Evolutionary conservation across 2,888 invertebrate genomes (phyloP).

Genomic region (Brachylomia viminalis): DNA sequence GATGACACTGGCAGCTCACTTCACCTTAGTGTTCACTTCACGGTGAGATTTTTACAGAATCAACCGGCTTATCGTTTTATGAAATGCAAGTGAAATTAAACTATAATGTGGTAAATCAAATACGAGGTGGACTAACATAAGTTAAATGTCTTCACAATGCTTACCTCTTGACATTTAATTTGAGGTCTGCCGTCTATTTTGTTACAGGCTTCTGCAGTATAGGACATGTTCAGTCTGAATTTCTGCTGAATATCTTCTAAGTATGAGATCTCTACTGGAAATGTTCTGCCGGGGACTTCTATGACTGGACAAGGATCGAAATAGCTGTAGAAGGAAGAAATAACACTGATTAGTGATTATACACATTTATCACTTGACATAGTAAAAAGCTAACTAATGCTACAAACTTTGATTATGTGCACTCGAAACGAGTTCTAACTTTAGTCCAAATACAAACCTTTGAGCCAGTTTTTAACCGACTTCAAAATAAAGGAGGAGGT

Average conservation of each 20-base stretch:
- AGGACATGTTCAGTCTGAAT: slow-evolving; percentile 72
- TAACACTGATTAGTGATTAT: background rate
- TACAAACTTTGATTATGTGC: background rate
- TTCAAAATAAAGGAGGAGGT: too few species aligned
- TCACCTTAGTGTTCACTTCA: too few species aligned
- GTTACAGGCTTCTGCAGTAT: slow-evolving; percentile 76
- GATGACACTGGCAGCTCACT: too few species aligned
- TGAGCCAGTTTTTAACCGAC: too few species aligned
- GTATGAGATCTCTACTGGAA: slow-evolving; percentile 91
- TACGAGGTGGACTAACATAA: too few species aligned
- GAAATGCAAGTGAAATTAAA: background rate
- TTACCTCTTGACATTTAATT: slow-evolving; percentile 88
- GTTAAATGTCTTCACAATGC: background rate
- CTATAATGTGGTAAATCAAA: background rate
- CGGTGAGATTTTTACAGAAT: too few species aligned
- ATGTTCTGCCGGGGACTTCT: slow-evolving; percentile 90
- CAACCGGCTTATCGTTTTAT: background rate
- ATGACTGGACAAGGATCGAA: slow-evolving; percentile 85
- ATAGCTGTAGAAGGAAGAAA: slow-evolving; percentile 75
- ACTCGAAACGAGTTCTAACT: background rate
- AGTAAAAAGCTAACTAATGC: background rate
- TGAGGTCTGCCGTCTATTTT: slow-evolving; percentile 82
- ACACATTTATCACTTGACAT: background rate
- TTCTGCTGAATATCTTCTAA: slow-evolving; percentile 87
- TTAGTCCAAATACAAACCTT: too few species aligned